A percentile compares a stretch with the other conserved stretches of the same genome.
These are phyloP conservation scores for Porites lobata DNA, from an alignment of 92 coral and sea anemone genomes.

Conservation along the genomic window DNA sequence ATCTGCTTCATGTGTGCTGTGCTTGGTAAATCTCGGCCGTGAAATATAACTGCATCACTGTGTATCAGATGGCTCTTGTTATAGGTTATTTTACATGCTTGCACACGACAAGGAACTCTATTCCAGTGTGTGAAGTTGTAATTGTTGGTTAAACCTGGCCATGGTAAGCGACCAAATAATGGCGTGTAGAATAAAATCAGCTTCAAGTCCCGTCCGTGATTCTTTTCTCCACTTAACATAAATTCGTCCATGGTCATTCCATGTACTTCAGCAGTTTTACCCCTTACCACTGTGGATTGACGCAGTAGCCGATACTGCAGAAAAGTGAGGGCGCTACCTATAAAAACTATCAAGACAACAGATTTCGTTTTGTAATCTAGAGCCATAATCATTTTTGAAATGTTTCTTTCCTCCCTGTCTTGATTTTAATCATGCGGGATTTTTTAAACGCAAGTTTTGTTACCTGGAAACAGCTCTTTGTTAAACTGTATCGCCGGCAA, in stretches of 20 bases:
- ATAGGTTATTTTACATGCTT: conserved; percentile 79
- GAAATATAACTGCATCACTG: conserved; percentile 92
- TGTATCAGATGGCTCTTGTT: conserved; percentile 62
- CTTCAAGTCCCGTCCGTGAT: conserved; percentile 24
- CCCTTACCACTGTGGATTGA: not conserved
- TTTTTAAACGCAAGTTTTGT: not conserved
- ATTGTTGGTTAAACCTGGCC: conserved; percentile 81
- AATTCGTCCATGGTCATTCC: not conserved
- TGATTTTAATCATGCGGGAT: not conserved
- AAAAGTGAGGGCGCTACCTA: conserved; percentile 9
- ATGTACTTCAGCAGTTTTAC: not conserved
- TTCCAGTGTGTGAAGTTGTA: conserved; percentile 81
- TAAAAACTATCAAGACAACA: not conserved
- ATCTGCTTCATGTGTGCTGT: conserved; percentile 55
- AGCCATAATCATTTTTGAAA: not conserved
- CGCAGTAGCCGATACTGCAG: conserved; percentile 5
- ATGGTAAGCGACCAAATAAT: conserved; percentile 79
- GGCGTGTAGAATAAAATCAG: conserved; percentile 85
- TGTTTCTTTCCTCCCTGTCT: not conserved
- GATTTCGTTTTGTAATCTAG: not conserved
- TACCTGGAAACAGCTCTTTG: not conserved
- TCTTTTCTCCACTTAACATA: not conserved
- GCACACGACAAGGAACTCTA: conserved; percentile 64
- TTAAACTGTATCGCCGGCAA: not conserved
- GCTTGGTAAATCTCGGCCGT: conserved; percentile 85